Percentiles rank a stretch among this genome's conserved stretches.
These are phyloP conservation scores for Leptura quadrifasciata DNA, from an alignment of 2,888 invertebrate genomes.

Conservation along the genomic window DNA sequence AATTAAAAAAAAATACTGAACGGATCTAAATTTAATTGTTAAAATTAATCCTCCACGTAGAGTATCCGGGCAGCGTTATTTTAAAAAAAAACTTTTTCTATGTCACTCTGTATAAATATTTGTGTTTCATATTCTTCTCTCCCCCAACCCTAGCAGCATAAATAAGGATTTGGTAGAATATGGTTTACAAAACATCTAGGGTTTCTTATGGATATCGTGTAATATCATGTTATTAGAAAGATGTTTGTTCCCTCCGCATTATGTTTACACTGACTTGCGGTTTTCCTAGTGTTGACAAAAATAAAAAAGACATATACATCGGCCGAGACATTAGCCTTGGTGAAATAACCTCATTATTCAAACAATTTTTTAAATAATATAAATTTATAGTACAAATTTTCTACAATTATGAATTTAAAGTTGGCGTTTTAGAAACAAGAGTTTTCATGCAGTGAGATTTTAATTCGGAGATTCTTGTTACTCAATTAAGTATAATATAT, in stretches of 20 bases:
- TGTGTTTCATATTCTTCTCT: background rate
- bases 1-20: no score
- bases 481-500: no score
- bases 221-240: constrained; percentile 16
- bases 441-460: no score
- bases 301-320: background rate
- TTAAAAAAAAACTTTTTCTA: background rate
- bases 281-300: background rate
- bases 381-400: no score
- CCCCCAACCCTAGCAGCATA: constrained; percentile 5
- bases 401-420: no score
- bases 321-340: background rate
- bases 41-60: no score
- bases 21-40: no score
- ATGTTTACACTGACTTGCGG: constrained; percentile 21
- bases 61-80: no score
- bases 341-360: background rate
- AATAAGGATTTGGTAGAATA: constrained; percentile 23
- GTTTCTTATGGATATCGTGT: constrained; percentile 3
- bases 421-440: no score
- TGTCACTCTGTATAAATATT: background rate
- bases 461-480: no score
- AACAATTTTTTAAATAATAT: no score
- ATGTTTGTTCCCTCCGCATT: background rate
- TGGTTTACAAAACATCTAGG: constrained; percentile 8